Evolutionary conservation across 2,113 vertebrate species (phyloP), one percentile per base, ranked within the genome.

Genomic region (Hystrix cristata): DNA sequence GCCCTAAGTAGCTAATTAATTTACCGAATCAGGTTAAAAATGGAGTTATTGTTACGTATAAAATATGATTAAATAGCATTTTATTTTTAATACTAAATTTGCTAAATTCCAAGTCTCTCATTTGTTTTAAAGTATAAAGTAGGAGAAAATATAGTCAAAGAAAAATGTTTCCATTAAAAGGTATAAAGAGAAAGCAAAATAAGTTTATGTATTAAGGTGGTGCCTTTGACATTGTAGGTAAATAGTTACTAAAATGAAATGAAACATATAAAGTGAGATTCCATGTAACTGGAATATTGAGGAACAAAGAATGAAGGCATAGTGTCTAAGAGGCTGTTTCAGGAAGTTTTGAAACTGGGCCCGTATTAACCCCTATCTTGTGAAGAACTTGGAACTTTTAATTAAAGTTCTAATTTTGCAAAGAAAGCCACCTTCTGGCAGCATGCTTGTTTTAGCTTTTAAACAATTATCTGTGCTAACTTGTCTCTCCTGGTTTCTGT

Each of bases 1-100:
- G 4, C 13, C 78, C 59, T 97, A 76, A 94, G 80, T 79, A 96
- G 53, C 82, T 95, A 96, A 96, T 97, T 96, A 97, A 97, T 95
- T 97, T 95, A 87, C 59, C 60, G 51, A 87, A 55, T 97, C 65
- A 93, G 79, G 94, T 15, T 72, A 83, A 95, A 93, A 96, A 72
- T 92, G 83, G 11, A 86, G 81, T 82, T 29, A 89, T 94, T 94
- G 31, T 62, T 94, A 94, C 86, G 65, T 94, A 95, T 90, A 74
- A 95, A 96, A 94, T 87, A 92, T 89, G 29, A 86, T 88, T 86
- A 86, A 87, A 69, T 72, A 90, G 43, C 88, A 59, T 94, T 90
- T 87, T 60, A 72, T 92, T 94, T 96, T 89, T 88, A 94, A 93
- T 69, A 91, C 93, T 13, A 93, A 87, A 72, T 93, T 95, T 72